phyloP scores from a whole-genome alignment of 2,888 invertebrate species.

The Zeuzera pyrina region DNA sequence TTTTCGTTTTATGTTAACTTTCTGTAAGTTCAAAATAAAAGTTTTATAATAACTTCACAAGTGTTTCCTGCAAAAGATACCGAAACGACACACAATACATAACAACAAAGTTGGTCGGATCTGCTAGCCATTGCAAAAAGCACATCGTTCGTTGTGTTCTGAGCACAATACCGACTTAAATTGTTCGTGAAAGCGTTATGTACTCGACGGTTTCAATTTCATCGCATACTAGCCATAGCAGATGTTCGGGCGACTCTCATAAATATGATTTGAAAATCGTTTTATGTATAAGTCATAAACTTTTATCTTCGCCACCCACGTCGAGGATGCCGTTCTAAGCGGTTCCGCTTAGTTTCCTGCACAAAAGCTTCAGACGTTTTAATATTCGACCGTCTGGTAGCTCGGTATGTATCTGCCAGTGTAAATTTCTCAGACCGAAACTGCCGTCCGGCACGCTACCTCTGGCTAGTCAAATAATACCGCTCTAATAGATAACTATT shows the following conservation, averaged over 20 bases:
- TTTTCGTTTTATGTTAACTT: too few relatives aligned
- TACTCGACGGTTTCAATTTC: conserved; percentile 68
- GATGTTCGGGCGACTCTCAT: conserved; percentile 61
- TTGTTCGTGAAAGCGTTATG: conserved; percentile 67
- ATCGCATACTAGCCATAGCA: conserved; percentile 61
- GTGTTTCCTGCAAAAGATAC: conserved; percentile 39
- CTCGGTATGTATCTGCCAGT: conserved; percentile 47
- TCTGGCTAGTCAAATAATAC: conserved; percentile 66
- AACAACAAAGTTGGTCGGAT: conserved; percentile 54
- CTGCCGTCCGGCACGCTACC: conserved; percentile 59
- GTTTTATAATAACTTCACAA: conserved; percentile 33
- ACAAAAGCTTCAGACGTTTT: conserved; percentile 68
- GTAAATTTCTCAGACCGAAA: conserved; percentile 61
- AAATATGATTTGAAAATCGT: conserved; percentile 73
- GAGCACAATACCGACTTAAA: conserved; percentile 66
- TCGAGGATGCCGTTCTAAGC: conserved; percentile 45
- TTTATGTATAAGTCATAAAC: conserved; percentile 71
- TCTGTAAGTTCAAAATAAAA: too few relatives aligned
- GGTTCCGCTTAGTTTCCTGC: conserved; percentile 56
- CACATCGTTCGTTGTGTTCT: conserved; percentile 42
- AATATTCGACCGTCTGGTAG: conserved; percentile 57
- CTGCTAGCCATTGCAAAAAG: conserved; percentile 57
- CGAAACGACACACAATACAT: conserved; percentile 34
- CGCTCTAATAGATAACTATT: conserved; percentile 63
- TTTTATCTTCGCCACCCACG: conserved; percentile 57